phyloP scores from a whole-genome alignment of 2,113 vertebrate species.

The Dasypus novemcinctus region DNA sequence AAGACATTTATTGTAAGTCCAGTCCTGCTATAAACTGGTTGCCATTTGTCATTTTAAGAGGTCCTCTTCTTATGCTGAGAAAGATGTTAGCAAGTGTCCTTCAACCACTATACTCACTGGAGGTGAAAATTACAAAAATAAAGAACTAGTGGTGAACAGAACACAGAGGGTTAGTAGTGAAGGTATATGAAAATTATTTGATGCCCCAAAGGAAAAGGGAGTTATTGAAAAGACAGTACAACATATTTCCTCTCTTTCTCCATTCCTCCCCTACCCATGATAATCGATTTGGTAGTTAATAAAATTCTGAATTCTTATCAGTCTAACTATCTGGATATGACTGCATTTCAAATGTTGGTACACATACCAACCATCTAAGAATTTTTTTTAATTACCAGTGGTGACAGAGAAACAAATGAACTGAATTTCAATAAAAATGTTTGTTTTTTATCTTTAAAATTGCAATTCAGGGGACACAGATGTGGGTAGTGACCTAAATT shows the following conservation, averaged over 20 bases:
- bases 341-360: not conserved
- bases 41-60: not conserved
- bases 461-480: too few species aligned
- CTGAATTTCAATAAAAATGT: too few species aligned
- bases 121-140: not conserved
- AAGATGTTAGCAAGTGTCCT: not conserved
- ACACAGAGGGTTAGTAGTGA: rapidly evolving
- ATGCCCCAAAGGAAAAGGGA: not conserved
- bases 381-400: not conserved
- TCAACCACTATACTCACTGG: not conserved
- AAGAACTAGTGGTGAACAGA: not conserved
- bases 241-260: not conserved
- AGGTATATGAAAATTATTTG: not conserved
- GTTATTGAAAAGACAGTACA: not conserved
- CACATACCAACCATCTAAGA: not conserved
- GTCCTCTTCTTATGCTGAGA: not conserved
- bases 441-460: too few species aligned
- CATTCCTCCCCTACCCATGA: not conserved
- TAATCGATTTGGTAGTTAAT: not conserved
- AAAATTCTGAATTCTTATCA: not conserved
- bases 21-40: not conserved
- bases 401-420: too few species aligned
- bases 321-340: not conserved
- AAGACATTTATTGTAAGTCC: not conserved
- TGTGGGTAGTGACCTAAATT: too few species aligned